A percentile compares a stretch with the other conserved stretches of the same genome.
Evolutionary conservation across 2,113 vertebrate genomes (phyloP).

Genomic region (Hippocampus comes): DNA sequence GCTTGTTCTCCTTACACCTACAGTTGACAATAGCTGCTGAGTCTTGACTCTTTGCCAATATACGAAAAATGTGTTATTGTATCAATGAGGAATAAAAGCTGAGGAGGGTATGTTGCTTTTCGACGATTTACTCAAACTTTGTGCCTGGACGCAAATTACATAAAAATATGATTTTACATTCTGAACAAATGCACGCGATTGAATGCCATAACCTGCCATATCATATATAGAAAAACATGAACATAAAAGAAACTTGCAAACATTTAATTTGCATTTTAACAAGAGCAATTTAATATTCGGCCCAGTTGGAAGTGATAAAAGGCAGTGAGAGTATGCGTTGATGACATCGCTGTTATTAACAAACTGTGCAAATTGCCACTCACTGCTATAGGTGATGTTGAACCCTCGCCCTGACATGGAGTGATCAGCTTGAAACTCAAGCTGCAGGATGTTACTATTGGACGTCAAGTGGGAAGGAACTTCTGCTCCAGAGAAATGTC

Average conservation of each 20-base stretch:
- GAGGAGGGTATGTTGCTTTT: slow-evolving; percentile 6
- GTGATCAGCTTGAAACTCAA: slow-evolving; percentile 98
- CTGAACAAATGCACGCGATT: background rate
- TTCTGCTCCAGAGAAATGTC: slow-evolving; percentile 92
- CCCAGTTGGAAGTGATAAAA: background rate
- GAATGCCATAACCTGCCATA: background rate
- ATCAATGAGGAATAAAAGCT: slow-evolving; percentile 4
- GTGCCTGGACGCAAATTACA: background rate
- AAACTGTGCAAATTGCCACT: slow-evolving; percentile 55
- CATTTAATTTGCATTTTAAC: background rate
- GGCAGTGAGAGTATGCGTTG: background rate
- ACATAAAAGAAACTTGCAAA: background rate
- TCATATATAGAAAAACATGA: background rate
- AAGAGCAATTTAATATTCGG: background rate
- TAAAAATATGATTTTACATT: background rate
- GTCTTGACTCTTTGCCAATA: slow-evolving; percentile 11
- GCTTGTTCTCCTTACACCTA: slow-evolving; percentile 23
- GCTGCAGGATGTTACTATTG: slow-evolving; percentile 85
- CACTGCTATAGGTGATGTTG: slow-evolving; percentile 97
- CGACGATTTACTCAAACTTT: background rate
- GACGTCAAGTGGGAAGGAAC: slow-evolving; percentile 93
- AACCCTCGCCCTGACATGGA: slow-evolving; percentile 97
- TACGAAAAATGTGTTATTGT: slow-evolving; percentile 4
- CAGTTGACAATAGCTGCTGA: slow-evolving; percentile 24
- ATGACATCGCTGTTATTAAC: background rate